Base-by-base conservation (phyloP, 92 coral and sea anemone genomes). In the Palythoa caribaeorum region DNA sequence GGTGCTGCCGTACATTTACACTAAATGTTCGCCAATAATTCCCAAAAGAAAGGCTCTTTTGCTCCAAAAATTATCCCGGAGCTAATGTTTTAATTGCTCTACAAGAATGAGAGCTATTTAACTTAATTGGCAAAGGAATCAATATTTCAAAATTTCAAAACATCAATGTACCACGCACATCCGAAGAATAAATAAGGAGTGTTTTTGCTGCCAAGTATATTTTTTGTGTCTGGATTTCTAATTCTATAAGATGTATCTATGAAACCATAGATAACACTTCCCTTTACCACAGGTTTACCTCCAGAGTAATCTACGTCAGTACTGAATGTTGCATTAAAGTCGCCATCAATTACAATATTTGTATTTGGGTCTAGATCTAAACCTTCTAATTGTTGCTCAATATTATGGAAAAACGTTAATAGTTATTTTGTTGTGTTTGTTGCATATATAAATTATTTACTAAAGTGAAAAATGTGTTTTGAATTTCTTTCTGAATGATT, bases 391-490 rank as follows among this genome's bases (percentile, higher is more conserved):
- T 48, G 13, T 19, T 57, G 73, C 36, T 81, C 17, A 71, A 75
- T 81, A 54, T 89, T 74, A 38, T 59, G 62, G 71, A 78, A 78
- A 54, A 81, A 89, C 36, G 11, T 36, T 21, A 81, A n/a, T n/a
- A n/a, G 59, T 52, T 88, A 71, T 17, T 89, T 83, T 3, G 37
- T 48, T 52, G 62, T 89, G 50, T 89, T 83, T 63, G 91, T 88
- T 5, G 77, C 77, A 51, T n/a, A n/a, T n/a, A n/a, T n/a, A n/a
- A n/a, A n/a, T n/a, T 84, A 55, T 89, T 89, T 21, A 89, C 79
- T 13, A 83, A 76, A 48, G 77, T 44, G 84, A 89, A 75, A 16
- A 14, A 55, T 0, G 87, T 51, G 70, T 71, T 37, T 59, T 89
- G 80, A 37, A 76, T 53, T n/a, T 60, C 53, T 54, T 76, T 55